Base-by-base conservation (phyloP, 2,797 vertebrate species). In the Spea hammondii region DNA sequence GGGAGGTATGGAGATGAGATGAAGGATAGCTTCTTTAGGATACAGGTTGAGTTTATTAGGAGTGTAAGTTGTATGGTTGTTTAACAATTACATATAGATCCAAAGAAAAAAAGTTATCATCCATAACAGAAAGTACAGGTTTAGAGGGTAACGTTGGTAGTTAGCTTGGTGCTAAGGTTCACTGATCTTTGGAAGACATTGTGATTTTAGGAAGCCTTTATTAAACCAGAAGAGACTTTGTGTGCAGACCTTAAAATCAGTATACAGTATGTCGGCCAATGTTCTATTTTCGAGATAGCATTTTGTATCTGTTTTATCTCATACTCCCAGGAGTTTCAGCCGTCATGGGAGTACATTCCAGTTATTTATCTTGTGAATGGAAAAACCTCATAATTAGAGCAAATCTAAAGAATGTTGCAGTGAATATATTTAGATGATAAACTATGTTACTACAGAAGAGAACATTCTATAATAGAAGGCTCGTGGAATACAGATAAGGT, bases 401-500 rank as follows among this genome's bases (percentile, higher is more conserved):
- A 62, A 6, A 9, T 62, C 5, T 14, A 6, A 32, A 62, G 59
- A 62, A 6, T 62, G 5, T 17, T 17, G 59, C n/a, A 62, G 32
- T 62, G 59, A 17, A 62, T 62, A 62, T 62, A 62, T 62, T 62
- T 62, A 62, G 59, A 62, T 62, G 8, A 62, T 62, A 62, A 62
- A 62, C 59, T 12, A 62, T 32, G 59, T 62, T 6, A 12, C 59
- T 62, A 62, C 7, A 2, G 1, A 17, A 62, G 59, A 8, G 59
- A 17, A 62, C 13, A 32, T 17, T 14, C 4, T 62, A 62, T 2
- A 62, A 62, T 62, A 5, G 5, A 4, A 32, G 59, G 59, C 7
- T 62, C 32, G 1, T 17, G 59, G 9, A 62, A 32, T 6, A 6
- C 59, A 62, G 51, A 7, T 54, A 54, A 7, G 51, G 32, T 32